phyloP scores from a whole-genome alignment of 2,888 invertebrate species.

The Stenotaenia linearis region DNA sequence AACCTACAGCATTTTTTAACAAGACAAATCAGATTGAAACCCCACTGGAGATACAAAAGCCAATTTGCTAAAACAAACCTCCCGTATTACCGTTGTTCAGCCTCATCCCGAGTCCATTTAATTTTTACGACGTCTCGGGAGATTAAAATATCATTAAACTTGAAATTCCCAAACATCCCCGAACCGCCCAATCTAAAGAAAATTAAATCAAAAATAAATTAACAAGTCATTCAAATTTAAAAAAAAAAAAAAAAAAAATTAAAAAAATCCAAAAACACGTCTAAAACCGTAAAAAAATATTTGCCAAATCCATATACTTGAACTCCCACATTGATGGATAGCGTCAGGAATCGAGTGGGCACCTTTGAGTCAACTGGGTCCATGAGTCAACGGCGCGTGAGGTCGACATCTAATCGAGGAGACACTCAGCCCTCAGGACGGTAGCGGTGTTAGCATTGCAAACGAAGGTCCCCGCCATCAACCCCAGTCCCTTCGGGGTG shows the following conservation, averaged over 20 bases:
- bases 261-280: neutral
- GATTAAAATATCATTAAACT: neutral
- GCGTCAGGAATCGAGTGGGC: neutral
- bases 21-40: neutral
- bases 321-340: neutral
- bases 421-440: neutral
- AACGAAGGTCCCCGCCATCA: neutral
- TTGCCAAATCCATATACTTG: neutral
- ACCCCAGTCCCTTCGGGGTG: neutral
- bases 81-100: neutral
- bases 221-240: neutral
- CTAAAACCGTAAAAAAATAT: neutral
- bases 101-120: neutral
- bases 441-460: conserved; percentile 7
- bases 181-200: neutral
- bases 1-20: neutral
- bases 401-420: neutral
- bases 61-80: neutral
- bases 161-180: neutral
- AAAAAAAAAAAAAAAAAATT: neutral
- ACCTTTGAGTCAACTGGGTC: neutral
- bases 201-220: neutral
- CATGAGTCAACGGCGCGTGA: neutral
- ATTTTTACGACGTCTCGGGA: neutral
- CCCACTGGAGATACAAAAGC: neutral